phyloP scores from a whole-genome alignment of 2,797 vertebrate species.

The Pteronotus mesoamericanus region DNA sequence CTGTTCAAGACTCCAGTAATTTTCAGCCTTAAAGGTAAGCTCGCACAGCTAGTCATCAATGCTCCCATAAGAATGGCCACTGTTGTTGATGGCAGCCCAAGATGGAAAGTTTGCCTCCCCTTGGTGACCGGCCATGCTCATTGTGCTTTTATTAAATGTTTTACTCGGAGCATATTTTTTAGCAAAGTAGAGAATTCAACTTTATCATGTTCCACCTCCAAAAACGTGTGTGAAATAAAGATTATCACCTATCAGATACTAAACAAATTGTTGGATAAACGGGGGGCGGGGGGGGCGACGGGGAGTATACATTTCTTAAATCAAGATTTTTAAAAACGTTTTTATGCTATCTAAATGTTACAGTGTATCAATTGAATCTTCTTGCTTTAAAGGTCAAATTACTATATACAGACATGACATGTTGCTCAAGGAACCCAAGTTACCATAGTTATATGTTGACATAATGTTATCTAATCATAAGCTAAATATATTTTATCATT shows the following conservation, averaged over 20 bases:
- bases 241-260: neutral
- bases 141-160: neutral
- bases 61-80: neutral
- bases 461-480: conserved; percentile 12
- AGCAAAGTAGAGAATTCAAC: neutral
- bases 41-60: neutral
- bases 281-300: too few species aligned
- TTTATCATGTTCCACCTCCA: neutral
- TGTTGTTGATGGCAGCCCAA: neutral
- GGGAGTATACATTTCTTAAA: neutral
- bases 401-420: neutral
- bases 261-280: neutral
- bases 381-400: conserved; percentile 23
- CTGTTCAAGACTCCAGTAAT: neutral
- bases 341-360: conserved; percentile 17
- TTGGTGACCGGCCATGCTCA: neutral
- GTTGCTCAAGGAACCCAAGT: neutral
- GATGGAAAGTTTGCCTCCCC: neutral
- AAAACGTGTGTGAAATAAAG: neutral
- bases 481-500: neutral
- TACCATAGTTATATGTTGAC: neutral
- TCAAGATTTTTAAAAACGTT: neutral
- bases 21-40: neutral
- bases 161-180: neutral
- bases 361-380: neutral